Conservation (phyloP, 2,797 vertebrate genomes). For the Rhinella marina region DNA sequence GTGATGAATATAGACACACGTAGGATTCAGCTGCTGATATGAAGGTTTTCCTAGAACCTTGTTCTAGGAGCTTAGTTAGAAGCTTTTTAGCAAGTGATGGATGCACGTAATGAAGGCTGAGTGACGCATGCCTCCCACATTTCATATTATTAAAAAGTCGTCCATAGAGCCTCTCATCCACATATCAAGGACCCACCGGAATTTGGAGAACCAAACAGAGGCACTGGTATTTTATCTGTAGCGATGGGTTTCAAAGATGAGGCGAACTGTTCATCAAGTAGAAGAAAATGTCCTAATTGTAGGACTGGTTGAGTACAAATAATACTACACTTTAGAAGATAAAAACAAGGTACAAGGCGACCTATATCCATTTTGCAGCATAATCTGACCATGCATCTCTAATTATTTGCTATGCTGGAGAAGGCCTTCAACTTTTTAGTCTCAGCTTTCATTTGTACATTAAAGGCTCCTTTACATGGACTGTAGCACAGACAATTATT, state of each 20-base stretch:
- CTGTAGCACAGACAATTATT: no score
- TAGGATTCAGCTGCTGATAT: constrained; percentile 35
- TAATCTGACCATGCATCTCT: background rate
- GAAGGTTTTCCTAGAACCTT: constrained; percentile 41
- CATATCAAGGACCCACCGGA: constrained; percentile 1
- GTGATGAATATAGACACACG: constrained; percentile 28
- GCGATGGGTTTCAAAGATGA: background rate
- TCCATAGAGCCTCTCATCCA: background rate
- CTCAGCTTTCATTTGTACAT: background rate
- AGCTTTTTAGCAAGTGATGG: constrained; percentile 14
- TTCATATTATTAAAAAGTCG: background rate
- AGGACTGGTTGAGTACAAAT: background rate
- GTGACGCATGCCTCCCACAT: constrained; percentile 11
- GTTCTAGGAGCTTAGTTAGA: background rate
- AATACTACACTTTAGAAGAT: background rate
- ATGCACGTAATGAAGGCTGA: constrained; percentile 29
- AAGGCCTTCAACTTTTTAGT: background rate
- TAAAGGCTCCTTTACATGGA: background rate
- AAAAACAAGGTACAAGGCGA: background rate
- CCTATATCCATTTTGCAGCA: background rate
- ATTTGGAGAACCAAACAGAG: background rate
- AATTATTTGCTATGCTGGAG: background rate
- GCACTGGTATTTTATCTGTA: background rate
- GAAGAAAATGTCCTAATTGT: background rate
- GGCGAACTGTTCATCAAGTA: background rate